Base-by-base conservation (phyloP, 1,140 invertebrate genomes). In the Pectinophora gossypiella region DNA sequence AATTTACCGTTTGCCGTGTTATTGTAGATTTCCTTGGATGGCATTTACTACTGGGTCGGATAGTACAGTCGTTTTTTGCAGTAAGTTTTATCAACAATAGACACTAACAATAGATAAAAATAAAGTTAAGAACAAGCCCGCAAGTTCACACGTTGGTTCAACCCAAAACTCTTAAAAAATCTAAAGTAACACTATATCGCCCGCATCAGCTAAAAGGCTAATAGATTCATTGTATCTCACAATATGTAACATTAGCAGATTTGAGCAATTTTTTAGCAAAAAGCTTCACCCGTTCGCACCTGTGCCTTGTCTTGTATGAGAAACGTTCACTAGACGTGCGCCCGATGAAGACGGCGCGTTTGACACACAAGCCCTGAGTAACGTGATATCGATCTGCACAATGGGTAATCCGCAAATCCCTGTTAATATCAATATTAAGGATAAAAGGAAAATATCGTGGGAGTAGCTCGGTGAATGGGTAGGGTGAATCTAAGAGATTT, bases 311-410 rank as follows among this genome's bases (percentile, higher is more conserved):
- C n/a, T n/a, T n/a, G n/a, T n/a, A n/a, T n/a, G n/a, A n/a, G n/a
- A n/a, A n/a, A n/a, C n/a, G n/a, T n/a, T n/a, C n/a, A 43, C 46
- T 77, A 76, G 69, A 62, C 75, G 69, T 62, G 68, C 27, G 27
- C 27, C 7, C 27, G 27, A 32, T 12, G n/a, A n/a, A 9, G 27
- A 32, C 72, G 73, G 68, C 60, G 23, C 57, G 52, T 80, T 82
- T 82, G 80, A 80, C 70, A 78, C 53, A 49, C 47, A 56, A 81
- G 59, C 69, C 72, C 59, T 53, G 16, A 53, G 74, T 72, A 81
- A 81, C 60, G 60, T 57, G 76, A 84, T 78, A 80, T 61, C 16
- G 36, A 16, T 40, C 36, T 1, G 12, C n/a, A 12, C n/a, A 40
- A 15, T 2, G 36, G 44, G 51, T 59, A 61, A 66, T 62, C 58